A percentile compares a stretch with the other conserved stretches of the same genome.
phyloP scores from a whole-genome alignment of 2,113 vertebrate species.

The Leiothrix lutea region DNA sequence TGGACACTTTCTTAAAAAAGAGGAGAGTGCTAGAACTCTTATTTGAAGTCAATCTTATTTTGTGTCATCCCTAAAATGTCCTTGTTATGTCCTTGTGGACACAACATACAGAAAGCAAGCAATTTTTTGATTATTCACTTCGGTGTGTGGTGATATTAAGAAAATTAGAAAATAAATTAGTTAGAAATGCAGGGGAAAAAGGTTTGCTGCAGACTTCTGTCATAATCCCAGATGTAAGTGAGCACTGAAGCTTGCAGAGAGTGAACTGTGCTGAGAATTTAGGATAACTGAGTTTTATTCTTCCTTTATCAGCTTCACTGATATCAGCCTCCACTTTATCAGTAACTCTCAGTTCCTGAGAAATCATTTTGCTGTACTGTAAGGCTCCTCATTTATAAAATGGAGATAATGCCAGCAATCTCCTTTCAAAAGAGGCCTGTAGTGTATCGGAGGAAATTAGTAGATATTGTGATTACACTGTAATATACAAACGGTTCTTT shows the following conservation, averaged over 20 bases:
- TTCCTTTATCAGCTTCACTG: slow-evolving; percentile 13
- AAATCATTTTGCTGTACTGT: slow-evolving; percentile 17
- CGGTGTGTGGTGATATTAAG: neutral
- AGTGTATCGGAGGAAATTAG: slow-evolving; percentile 24
- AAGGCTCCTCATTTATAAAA: slow-evolving; percentile 33
- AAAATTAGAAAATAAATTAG: slow-evolving; percentile 50
- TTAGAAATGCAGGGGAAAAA: neutral
- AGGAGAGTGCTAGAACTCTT: neutral
- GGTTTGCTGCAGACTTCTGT: neutral
- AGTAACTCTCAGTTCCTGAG: slow-evolving; percentile 26
- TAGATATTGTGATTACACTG: slow-evolving; percentile 37
- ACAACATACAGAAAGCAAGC: neutral
- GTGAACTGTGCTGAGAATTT: slow-evolving; percentile 2
- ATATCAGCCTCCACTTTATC: slow-evolving; percentile 38
- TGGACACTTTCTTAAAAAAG: neutral
- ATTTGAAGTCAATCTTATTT: neutral
- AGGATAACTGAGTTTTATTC: neutral
- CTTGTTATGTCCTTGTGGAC: neutral
- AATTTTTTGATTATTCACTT: slow-evolving; percentile 5
- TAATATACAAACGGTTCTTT: slow-evolving; percentile 15
- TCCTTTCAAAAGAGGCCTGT: slow-evolving; percentile 15
- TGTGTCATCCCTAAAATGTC: neutral
- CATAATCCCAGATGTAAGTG: neutral
- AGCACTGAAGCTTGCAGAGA: neutral
- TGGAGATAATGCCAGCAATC: slow-evolving; percentile 37